A percentile compares a stretch with the other conserved stretches of the same genome.
phyloP scores from a whole-genome alignment of 2,797 vertebrate species.

The Siniperca undulata region DNA sequence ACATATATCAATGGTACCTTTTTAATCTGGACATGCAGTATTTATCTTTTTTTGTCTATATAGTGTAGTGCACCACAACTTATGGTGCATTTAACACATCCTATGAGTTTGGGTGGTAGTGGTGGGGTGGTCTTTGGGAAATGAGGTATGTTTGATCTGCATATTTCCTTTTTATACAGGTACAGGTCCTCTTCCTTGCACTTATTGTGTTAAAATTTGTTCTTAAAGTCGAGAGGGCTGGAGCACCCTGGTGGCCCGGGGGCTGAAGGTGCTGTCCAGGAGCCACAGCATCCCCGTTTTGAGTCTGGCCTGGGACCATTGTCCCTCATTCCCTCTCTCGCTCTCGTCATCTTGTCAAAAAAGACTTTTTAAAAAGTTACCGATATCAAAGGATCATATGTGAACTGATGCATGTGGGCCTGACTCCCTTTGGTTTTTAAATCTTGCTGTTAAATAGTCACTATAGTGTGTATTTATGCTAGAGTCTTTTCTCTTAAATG shows the following conservation, averaged over 20 bases:
- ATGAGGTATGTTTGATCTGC: not conserved
- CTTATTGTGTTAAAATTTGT: too few relatives aligned
- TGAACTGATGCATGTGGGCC: not conserved
- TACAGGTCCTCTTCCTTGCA: too few relatives aligned
- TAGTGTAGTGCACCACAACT: not conserved
- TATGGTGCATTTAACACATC: too few relatives aligned
- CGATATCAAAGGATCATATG: not conserved
- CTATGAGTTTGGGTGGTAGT: not conserved
- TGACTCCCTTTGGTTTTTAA: not conserved
- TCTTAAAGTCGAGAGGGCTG: too few relatives aligned
- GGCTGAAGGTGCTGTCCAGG: too few relatives aligned
- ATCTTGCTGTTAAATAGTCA: not conserved
- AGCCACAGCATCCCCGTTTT: too few relatives aligned
- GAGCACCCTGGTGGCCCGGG: too few relatives aligned
- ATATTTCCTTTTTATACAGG: not conserved
- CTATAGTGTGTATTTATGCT: not conserved
- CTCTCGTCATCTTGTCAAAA: too few relatives aligned
- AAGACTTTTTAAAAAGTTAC: too few relatives aligned
- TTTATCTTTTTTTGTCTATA: not conserved
- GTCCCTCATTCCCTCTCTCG: too few relatives aligned
- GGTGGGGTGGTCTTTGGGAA: not conserved
- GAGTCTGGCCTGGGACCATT: too few relatives aligned
- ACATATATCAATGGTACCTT: not conserved
- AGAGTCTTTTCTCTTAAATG: not conserved
- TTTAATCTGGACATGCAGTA: not conserved